Evolutionary conservation across 2,888 invertebrate genomes (phyloP), one percentile per base, ranked within the genome.

Genomic region (Augochlorella aurata): DNA sequence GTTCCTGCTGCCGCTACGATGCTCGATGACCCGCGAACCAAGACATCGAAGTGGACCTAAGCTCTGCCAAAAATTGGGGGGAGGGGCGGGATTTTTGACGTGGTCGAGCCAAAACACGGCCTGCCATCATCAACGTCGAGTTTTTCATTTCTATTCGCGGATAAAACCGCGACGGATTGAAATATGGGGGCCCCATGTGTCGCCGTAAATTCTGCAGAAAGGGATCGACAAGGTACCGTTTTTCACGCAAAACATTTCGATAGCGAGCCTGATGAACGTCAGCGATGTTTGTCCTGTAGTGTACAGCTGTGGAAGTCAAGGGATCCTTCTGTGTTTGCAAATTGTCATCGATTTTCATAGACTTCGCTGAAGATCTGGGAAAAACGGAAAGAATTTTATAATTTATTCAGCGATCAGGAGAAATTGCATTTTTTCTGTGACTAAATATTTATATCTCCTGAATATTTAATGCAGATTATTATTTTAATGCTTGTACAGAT

Each of bases 1-100:
- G 18, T 65, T 68, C 5, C 12, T 71, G 24, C n/a, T 50, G 16
- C 65, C 21, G 10, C 24, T 50, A 10, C 24, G 14, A 54, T 74
- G 74, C 65, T 74, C 54, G 54, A 38, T 79, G 87, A 87, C 81
- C 82, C 73, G 85, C 58, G 67, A 82, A 76, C 52, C 21, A 29
- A 63, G 65, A 75, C 38, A 68, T 21, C 45, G 24, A 7, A 77
- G 65, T 5, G 44, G 14, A 45, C 12, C 29, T 21, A 18, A 10
- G 44, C 47, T 24, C 14, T 82, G 83, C 75, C 83, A n/a, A 68
- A 79, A 12, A 61, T 24, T 66, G 65, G 61, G 29, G 29, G 29
- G 29, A 29, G 29, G 61, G 58, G 7, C 58, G 49, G 18, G 74
- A 72, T 63, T 77, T 82, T 77, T 77, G 79, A 71, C 79, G 67